A percentile compares a stretch with the other conserved stretches of the same genome.
phyloP scores from a whole-genome alignment of 2,888 invertebrate genomes.

The Caenorhabditis sp. region DNA sequence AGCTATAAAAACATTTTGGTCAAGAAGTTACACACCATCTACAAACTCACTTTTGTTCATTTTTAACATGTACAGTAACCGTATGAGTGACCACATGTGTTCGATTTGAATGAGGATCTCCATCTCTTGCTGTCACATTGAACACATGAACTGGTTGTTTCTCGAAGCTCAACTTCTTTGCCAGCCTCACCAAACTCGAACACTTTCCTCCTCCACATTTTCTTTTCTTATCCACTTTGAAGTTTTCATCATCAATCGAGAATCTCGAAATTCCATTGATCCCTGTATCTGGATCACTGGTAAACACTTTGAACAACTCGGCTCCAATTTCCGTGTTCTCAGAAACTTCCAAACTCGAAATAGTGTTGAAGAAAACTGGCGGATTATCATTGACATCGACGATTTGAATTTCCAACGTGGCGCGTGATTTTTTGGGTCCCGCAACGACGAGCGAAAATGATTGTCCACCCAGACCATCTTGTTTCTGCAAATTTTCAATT shows the following conservation, averaged over 20 bases:
- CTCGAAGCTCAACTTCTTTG: conserved; percentile 42
- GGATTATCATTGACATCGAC: conserved; percentile 73
- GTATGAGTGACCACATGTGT: conserved; percentile 38
- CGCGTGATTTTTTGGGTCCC: conserved; percentile 49
- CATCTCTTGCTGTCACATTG: conserved; percentile 50
- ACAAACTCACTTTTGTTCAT: conserved; percentile 48
- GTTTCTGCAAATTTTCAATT: not conserved
- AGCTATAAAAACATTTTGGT: too few species aligned
- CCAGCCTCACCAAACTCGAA: conserved; percentile 39
- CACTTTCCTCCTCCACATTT: conserved; percentile 44
- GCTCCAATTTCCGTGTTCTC: conserved; percentile 40
- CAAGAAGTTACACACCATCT: too few species aligned
- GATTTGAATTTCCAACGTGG: conserved; percentile 66
- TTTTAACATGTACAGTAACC: conserved; percentile 43
- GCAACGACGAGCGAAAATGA: conserved; percentile 52
- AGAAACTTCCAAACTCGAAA: conserved; percentile 77
- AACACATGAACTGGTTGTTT: conserved; percentile 29
- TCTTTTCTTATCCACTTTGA: conserved; percentile 27
- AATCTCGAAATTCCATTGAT: conserved; percentile 58
- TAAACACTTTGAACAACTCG: conserved; percentile 40
- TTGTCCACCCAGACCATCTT: conserved; percentile 50
- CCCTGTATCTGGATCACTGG: conserved; percentile 58
- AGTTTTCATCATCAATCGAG: conserved; percentile 32
- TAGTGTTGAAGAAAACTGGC: conserved; percentile 76
- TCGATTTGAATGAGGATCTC: conserved; percentile 45